Evolutionary conservation across 2,113 vertebrate genomes (phyloP), one percentile per base, ranked within the genome.

Genomic region (Pteronura brasiliensis): DNA sequence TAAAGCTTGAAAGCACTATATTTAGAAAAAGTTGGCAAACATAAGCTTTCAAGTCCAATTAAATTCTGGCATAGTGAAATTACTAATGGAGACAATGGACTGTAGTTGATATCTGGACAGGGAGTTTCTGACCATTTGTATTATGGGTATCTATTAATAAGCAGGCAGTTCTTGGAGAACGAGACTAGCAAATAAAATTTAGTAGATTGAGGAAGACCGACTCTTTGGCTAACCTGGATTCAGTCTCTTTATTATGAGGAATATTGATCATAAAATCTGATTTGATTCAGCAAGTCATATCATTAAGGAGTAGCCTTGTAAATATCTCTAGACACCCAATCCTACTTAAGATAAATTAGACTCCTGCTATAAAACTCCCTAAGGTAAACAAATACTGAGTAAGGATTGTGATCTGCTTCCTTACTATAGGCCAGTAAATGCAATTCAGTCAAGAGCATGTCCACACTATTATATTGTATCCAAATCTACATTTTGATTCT

Each of bases 241-340:
- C 34, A 77, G 84, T 92, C 71, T 90, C 69, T 96, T 95, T 67
- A 77, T 90, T 95, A 88, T 77, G 57, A 95, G 81, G 63, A 97
- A 90, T 94, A 97, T 96, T 98, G 95, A 96, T 96, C 80, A 90
- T 65, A 71, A 93, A n/a, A 92, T 87, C 49, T 34, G 90, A 84
- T 96, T 90, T 97, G 36, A 93, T 94, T 87, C 95, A 80, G 9
- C 80, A 31, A 39, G 52, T 92, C 44, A 74, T 84, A 79, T 71
- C 55, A 4, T 89, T 87, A 89, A 85, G 29, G 67, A 87, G 9
- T 79, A 96, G 67, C 61, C 71, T 79, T 81, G 25, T 96, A 96
- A 95, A 97, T 65, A 59, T 91, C 59, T 88, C 49, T 44, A 88
- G 97, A 95, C 31, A 95, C 55, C 39, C 81, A 88, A 5, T 83